Percentiles rank a stretch among this genome's conserved stretches.
Evolutionary conservation across 2,113 vertebrate genomes (phyloP).

Genomic region (Dolichotis patagonum): DNA sequence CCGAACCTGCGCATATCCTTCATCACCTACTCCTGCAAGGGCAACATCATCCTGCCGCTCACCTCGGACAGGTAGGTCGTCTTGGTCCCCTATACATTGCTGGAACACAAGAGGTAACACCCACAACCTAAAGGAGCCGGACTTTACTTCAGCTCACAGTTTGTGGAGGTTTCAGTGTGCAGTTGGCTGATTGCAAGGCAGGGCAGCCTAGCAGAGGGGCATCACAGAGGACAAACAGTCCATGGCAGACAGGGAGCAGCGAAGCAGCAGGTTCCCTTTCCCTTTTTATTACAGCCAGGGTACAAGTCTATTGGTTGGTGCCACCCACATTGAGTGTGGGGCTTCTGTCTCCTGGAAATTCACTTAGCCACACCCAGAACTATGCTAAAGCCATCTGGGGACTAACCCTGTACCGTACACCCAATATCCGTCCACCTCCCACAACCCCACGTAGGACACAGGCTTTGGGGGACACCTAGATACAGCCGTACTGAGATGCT

Average conservation of each 20-base stretch:
- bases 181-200: not conserved
- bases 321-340: not conserved
- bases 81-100: not conserved
- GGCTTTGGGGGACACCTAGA: not conserved
- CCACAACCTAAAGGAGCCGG: not conserved
- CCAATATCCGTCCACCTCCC: not conserved
- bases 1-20: conserved; percentile 94
- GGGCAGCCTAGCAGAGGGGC: not conserved
- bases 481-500: not conserved
- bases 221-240: not conserved
- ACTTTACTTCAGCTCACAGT: not conserved
- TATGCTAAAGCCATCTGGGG: not conserved
- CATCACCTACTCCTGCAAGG: conserved; percentile 93
- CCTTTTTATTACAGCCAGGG: not conserved
- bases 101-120: not conserved
- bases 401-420: not conserved
- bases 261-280: not conserved
- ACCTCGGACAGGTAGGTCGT: conserved; percentile 91
- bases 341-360: not conserved
- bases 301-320: not conserved
- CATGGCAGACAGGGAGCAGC: no score
- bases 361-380: not conserved
- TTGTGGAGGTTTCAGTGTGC: not conserved
- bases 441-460: not conserved
- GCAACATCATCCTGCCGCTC: conserved; percentile 89